Conservation (phyloP, 2,888 invertebrate species). For the Anoncus sp. region DNA sequence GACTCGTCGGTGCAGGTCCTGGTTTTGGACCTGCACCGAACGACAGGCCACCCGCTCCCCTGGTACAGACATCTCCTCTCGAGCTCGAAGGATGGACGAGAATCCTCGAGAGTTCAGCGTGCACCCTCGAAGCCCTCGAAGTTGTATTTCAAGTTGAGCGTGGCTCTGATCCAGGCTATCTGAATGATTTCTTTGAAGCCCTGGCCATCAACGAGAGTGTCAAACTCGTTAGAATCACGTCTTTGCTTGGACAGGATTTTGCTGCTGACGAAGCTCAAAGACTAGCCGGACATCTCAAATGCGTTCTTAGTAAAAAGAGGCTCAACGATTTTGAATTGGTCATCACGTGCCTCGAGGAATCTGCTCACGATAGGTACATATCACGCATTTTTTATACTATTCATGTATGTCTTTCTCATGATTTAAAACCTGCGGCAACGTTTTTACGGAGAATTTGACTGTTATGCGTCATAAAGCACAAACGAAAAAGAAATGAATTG, state of each 20-base stretch:
- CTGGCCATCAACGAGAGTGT: slow-evolving; percentile 84
- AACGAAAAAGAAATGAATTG: too few relatives aligned
- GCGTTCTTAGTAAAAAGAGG: slow-evolving; percentile 83
- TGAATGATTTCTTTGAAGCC: slow-evolving; percentile 84
- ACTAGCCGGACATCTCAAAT: slow-evolving; percentile 83
- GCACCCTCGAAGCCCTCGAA: slow-evolving; percentile 84
- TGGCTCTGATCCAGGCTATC: slow-evolving; percentile 81
- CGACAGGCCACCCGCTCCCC: slow-evolving; percentile 76
- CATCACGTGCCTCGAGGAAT: slow-evolving; percentile 84
- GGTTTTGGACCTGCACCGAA: slow-evolving; percentile 82
- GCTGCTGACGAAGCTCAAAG: slow-evolving; percentile 84
- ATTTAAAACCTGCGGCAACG: neutral
- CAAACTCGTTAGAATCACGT: slow-evolving; percentile 84
- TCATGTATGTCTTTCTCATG: neutral
- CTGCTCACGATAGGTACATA: slow-evolving; percentile 82
- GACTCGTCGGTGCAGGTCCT: slow-evolving; percentile 83
- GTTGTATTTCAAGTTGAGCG: slow-evolving; percentile 84
- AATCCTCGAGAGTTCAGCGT: slow-evolving; percentile 83
- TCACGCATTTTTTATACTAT: slow-evolving; percentile 43
- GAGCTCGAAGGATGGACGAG: slow-evolving; percentile 85
- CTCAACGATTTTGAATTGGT: slow-evolving; percentile 84
- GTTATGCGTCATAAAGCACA: too few relatives aligned
- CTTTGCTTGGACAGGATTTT: slow-evolving; percentile 84
- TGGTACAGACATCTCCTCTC: slow-evolving; percentile 83
- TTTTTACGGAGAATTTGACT: neutral